A percentile compares a stretch with the other conserved stretches of the same genome.
These are phyloP conservation scores for Trogon melanurus DNA, from an alignment of 2,113 vertebrate species.

Conservation along the genomic window DNA sequence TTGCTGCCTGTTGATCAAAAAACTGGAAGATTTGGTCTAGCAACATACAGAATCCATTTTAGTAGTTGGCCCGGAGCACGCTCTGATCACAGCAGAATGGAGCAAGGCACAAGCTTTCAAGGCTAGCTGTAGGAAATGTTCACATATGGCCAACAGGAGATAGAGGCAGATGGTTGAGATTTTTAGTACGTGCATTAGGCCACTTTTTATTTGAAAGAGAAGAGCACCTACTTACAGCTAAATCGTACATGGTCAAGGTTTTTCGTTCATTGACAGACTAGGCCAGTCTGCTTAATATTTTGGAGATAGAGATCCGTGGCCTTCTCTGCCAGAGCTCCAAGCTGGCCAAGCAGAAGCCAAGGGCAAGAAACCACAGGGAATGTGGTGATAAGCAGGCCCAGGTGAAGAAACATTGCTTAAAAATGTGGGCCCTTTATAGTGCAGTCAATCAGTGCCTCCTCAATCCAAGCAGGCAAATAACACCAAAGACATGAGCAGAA, in stretches of 20 bases:
- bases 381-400: background rate
- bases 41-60: background rate
- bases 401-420: background rate
- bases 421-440: background rate
- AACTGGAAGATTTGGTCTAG: background rate
- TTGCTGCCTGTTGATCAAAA: conserved; percentile 17
- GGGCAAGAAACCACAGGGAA: background rate
- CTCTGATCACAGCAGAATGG: background rate
- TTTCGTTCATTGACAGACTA: background rate
- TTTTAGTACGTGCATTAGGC: background rate
- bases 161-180: background rate
- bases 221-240: background rate
- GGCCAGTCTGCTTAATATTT: background rate
- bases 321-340: background rate
- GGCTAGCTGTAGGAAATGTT: conserved; percentile 17
- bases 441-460: background rate
- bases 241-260: background rate
- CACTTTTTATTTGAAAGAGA: background rate
- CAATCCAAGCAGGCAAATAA: background rate
- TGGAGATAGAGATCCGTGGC: background rate
- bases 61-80: background rate
- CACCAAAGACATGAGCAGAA: background rate
- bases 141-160: conserved; percentile 58
- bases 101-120: background rate
- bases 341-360: background rate